Evolutionary conservation across 1,140 invertebrate genomes (phyloP).

Genomic region (Aphelinus certus): DNA sequence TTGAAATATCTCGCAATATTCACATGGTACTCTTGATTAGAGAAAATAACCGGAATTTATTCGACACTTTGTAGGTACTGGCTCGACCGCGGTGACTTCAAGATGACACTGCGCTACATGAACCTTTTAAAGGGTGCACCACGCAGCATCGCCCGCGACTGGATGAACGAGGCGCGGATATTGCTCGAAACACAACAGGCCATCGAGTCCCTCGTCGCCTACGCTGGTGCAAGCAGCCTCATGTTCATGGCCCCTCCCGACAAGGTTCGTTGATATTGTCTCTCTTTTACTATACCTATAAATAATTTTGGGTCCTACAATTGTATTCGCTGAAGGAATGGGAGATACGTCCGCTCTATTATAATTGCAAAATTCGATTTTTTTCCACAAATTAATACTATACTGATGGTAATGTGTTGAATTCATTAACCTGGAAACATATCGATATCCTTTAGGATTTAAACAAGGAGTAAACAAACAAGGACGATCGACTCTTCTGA

Average conservation of each 20-base stretch:
- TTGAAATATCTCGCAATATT: no score
- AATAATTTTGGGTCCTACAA: no score
- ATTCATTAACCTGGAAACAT: no score
- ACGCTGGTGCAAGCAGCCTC: constrained; percentile 79
- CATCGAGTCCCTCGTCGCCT: constrained; percentile 84
- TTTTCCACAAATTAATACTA: no score
- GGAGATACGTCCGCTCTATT: no score
- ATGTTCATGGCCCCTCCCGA: constrained; percentile 68
- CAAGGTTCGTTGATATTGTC: constrained; percentile 1
- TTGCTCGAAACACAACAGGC: constrained; percentile 92
- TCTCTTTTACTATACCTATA: neutral
- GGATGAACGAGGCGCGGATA: constrained; percentile 85
- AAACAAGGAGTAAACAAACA: no score
- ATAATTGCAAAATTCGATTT: no score
- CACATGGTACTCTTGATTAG: neutral
- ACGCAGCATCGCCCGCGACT: constrained; percentile 81
- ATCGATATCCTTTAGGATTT: no score
- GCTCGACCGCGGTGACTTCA: constrained; percentile 86
- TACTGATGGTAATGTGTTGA: no score
- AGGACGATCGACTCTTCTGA: no score
- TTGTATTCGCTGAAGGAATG: no score
- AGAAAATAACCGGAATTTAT: neutral
- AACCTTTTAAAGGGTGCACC: constrained; percentile 89
- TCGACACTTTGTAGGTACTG: constrained; percentile 72
- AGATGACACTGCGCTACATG: constrained; percentile 87